Base-by-base conservation (phyloP, 2,888 invertebrate species). In the Stratiomys singularior region DNA sequence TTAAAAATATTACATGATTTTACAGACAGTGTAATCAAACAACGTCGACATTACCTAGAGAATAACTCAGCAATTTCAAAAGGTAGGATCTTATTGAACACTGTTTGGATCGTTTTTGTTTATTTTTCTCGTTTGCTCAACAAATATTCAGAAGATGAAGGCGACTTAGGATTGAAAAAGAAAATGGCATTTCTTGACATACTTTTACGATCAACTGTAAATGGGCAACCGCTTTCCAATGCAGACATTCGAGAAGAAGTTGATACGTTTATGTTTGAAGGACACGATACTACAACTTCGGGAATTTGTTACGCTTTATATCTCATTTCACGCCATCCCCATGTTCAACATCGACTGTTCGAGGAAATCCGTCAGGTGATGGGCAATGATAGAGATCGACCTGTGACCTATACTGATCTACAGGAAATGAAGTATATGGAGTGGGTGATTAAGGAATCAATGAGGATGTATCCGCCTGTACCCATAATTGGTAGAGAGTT, bases 221-320 rank as follows among this genome's bases (percentile, higher is more conserved):
- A 89, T 78, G 90, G 89, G 0, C 81, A 87, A 79, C 88, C 86
- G 37, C 85, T 92, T 69, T 87, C 88, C 1, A 88, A 89, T 76
- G 85, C 88, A n/a, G 88, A 89, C 77, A 88, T 92, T 11, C 85
- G 90, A 77, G 90, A 91, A 82, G 91, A 92, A 87, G 90, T 92
- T 0, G 90, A 92, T 80, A 92, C 92, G 0, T 91, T 92, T 82
- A 90, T 92, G 89, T 92, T 92, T 85, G 91, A 71, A 85, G 87
- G 86, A 0, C 85, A 87, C 77, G 86, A 88, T 78, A 88, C 88
- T 1, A 88, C 87, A 18, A 84, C 86, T 1, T 82, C 86, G 44
- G 85, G 85, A 7, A 82, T 88, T 18, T 82, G 84, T 67, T 88
- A 87, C 85, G 78, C 85, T 5, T 79, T 88, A 0, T 87, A 86